phyloP scores from a whole-genome alignment of 1,140 invertebrate genomes.

The Caenorhabditis brenneri region DNA sequence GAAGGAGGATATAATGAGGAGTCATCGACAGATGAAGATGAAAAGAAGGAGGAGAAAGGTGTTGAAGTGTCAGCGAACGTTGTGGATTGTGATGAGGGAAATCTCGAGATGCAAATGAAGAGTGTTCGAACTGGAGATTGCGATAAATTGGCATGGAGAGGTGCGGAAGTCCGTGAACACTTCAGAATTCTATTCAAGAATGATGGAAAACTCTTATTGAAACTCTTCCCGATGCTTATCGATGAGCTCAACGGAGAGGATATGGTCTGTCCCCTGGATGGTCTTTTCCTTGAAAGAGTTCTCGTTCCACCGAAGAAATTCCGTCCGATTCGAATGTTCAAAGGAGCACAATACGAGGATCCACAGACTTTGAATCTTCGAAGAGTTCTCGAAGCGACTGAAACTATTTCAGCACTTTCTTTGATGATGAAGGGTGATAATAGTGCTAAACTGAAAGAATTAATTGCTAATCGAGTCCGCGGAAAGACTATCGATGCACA shows the following conservation, averaged over 20 bases:
- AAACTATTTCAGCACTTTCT: slow-evolving; percentile 54
- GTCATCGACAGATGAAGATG: slow-evolving; percentile 29
- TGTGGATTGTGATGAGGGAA: slow-evolving; percentile 14
- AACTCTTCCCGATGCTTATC: slow-evolving; percentile 80
- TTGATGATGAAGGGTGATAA: slow-evolving; percentile 45
- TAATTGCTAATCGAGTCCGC: slow-evolving; percentile 52
- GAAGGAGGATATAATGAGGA: slow-evolving; percentile 16
- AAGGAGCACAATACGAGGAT: slow-evolving; percentile 81
- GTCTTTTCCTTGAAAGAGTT: slow-evolving; percentile 85
- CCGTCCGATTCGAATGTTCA: slow-evolving; percentile 78
- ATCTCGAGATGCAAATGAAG: slow-evolving; percentile 21
- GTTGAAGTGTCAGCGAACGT: background rate
- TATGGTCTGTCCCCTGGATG: slow-evolving; percentile 79
- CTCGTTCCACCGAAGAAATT: slow-evolving; percentile 86
- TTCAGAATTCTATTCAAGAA: slow-evolving; percentile 80
- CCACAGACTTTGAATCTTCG: slow-evolving; percentile 78
- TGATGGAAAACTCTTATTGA: slow-evolving; percentile 78
- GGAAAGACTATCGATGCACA: slow-evolving; percentile 72
- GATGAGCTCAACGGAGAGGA: slow-evolving; percentile 64
- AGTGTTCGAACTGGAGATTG: slow-evolving; percentile 36
- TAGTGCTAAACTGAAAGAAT: slow-evolving; percentile 10
- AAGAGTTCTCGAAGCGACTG: slow-evolving; percentile 68
- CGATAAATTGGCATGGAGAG: slow-evolving; percentile 62
- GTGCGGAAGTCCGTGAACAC: slow-evolving; percentile 75
- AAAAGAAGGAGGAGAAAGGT: slow-evolving; percentile 15